Conservation (phyloP, 1,140 invertebrate species). For the Probaryconus sp. region DNA sequence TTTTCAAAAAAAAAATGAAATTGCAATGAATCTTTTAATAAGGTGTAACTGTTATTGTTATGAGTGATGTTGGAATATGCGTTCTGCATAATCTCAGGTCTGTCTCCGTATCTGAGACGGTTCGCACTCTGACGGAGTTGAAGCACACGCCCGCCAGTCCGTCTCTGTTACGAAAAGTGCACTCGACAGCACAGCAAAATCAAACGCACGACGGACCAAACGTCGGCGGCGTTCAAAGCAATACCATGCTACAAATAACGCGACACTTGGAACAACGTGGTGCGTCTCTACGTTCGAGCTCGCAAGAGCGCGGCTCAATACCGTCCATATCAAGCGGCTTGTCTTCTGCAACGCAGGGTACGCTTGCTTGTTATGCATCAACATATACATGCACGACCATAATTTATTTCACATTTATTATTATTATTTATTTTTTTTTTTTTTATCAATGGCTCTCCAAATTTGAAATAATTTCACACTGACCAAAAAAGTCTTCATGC, state of each 20-base stretch:
- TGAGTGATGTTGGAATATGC: slow-evolving; percentile 36
- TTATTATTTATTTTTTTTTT: too few species aligned
- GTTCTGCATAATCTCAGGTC: slow-evolving; percentile 66
- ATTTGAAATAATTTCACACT: too few species aligned
- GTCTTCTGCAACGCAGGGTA: slow-evolving; percentile 74
- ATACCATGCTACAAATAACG: slow-evolving; percentile 63
- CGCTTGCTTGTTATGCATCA: slow-evolving; percentile 49
- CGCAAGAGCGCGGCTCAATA: slow-evolving; percentile 64
- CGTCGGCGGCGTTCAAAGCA: slow-evolving; percentile 22
- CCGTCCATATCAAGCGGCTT: slow-evolving; percentile 66
- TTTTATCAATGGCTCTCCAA: slow-evolving; percentile 1
- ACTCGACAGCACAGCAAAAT: slow-evolving; percentile 61
- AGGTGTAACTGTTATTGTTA: too few species aligned
- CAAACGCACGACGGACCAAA: slow-evolving; percentile 48
- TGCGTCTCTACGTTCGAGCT: slow-evolving; percentile 56
- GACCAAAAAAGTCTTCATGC: too few species aligned
- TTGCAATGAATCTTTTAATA: too few species aligned
- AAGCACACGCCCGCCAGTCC: slow-evolving; percentile 92
- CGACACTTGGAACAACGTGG: slow-evolving; percentile 65
- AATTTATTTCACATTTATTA: too few species aligned
- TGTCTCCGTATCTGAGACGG: slow-evolving; percentile 88
- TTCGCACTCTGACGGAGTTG: slow-evolving; percentile 89
- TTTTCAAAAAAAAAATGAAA: too few species aligned
- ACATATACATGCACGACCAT: too few species aligned
- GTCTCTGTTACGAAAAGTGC: slow-evolving; percentile 82